Conservation (phyloP, 2,113 vertebrate genomes). For the Recurvirostra avosetta region DNA sequence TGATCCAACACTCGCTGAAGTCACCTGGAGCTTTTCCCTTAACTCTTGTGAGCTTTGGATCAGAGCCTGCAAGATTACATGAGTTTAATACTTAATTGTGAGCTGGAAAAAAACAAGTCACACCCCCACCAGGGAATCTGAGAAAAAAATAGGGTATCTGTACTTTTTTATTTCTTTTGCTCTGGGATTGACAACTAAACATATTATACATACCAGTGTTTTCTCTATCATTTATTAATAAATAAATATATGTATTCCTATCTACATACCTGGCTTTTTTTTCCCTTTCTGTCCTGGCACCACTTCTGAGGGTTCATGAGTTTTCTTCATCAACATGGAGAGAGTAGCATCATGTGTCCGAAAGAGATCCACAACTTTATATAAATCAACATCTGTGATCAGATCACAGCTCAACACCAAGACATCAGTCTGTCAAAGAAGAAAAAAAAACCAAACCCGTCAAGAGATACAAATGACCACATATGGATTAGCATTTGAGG, state of each 20-base stretch:
- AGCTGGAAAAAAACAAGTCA: constrained; percentile 27
- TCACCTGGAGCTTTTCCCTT: constrained; percentile 59
- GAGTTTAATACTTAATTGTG: constrained; percentile 33
- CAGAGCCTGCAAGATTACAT: constrained; percentile 23
- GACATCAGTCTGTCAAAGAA: constrained; percentile 85
- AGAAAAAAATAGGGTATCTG: neutral
- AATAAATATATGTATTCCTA: neutral
- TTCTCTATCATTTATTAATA: neutral
- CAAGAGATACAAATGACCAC: neutral
- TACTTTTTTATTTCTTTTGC: neutral
- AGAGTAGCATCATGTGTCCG: constrained; percentile 92
- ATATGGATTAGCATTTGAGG: neutral
- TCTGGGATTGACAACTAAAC: neutral
- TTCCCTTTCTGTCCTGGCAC: constrained; percentile 95
- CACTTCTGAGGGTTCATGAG: constrained; percentile 83
- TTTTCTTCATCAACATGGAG: constrained; percentile 94
- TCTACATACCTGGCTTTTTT: constrained; percentile 87
- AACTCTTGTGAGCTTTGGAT: constrained; percentile 60
- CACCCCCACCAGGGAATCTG: neutral
- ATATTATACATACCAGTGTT: neutral
- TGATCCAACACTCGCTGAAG: constrained; percentile 62
- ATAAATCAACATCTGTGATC: constrained; percentile 92
- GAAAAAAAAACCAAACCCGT: neutral
- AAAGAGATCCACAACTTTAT: constrained; percentile 96
- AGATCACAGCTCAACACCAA: constrained; percentile 95